Evolutionary conservation across 2,797 vertebrate species (phyloP).

Genomic region (Phaenicophaeus curvirostris): DNA sequence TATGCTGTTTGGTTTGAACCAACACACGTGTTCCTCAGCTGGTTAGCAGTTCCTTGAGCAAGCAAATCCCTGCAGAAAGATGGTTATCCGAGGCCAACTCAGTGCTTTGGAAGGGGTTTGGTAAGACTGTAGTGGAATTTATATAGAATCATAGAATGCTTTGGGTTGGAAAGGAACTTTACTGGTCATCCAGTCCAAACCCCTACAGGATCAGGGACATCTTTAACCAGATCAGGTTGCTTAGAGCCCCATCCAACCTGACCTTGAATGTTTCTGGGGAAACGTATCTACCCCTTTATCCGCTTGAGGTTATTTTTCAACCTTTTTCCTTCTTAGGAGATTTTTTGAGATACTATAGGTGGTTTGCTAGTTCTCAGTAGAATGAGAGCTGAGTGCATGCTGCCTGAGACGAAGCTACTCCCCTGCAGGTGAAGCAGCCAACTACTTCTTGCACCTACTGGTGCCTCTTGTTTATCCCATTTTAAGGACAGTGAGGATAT

Average conservation of each 20-base stretch:
- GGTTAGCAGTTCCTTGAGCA: background rate
- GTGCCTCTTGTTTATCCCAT: background rate
- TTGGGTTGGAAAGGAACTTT: too few species aligned
- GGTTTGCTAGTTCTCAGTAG: background rate
- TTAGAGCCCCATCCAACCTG: too few species aligned
- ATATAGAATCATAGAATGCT: too few species aligned
- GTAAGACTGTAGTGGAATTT: background rate
- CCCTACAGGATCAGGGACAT: too few species aligned
- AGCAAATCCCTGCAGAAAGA: background rate
- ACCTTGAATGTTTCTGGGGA: too few species aligned
- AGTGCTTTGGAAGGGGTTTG: background rate
- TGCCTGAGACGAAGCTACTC: background rate
- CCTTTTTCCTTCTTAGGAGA: background rate
- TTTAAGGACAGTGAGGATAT: background rate
- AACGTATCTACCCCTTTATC: background rate
- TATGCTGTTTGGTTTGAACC: background rate
- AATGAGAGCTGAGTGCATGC: background rate
- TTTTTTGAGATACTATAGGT: background rate
- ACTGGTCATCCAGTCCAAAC: too few species aligned
- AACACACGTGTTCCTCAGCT: accelerated
- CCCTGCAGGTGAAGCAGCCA: background rate
- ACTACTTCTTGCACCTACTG: background rate
- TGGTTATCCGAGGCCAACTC: background rate
- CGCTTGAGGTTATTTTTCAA: background rate
- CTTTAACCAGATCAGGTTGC: too few species aligned